These are phyloP conservation scores for Zaprionus inermis DNA, from an alignment of 1,140 invertebrate genomes.

Conservation along the genomic window DNA sequence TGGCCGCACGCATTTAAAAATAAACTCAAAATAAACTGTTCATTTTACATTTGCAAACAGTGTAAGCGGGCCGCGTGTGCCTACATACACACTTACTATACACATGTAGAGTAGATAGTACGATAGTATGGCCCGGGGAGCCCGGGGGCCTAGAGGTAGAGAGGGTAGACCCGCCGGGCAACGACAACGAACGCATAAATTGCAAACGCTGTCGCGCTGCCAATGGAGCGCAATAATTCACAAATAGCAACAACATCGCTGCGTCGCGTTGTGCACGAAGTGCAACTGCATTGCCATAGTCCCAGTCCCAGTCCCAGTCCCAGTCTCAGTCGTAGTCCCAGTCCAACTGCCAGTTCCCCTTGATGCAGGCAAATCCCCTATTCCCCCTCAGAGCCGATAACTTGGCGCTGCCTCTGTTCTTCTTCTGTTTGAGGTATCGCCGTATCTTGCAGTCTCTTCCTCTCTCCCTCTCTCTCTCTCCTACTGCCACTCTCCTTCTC, in stretches of 20 bases:
- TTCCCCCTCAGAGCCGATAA: background rate
- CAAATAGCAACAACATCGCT: conserved; percentile 62
- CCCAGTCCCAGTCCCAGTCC: conserved; percentile 7
- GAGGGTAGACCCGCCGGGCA: conserved; percentile 8
- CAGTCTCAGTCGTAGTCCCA: background rate
- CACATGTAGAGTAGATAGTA: conserved; percentile 42
- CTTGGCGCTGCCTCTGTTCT: background rate
- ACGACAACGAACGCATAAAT: conserved; percentile 74
- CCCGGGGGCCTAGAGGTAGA: background rate
- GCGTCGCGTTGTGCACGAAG: conserved; percentile 24
- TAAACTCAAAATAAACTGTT: conserved; percentile 43
- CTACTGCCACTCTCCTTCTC: background rate
- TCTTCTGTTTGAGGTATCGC: background rate
- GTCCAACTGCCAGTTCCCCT: background rate
- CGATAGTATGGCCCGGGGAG: too few species aligned
- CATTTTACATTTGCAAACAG: conserved; percentile 43
- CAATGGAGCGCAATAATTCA: conserved; percentile 73
- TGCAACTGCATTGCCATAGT: conserved; percentile 47
- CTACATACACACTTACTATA: background rate
- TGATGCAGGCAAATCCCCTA: background rate
- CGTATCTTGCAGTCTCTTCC: background rate
- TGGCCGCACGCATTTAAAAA: conserved; percentile 47
- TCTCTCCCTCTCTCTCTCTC: background rate
- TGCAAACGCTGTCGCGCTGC: conserved; percentile 65
- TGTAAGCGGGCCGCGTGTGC: conserved; percentile 13